Evolutionary conservation across 30 jellyfish, hydroid and myxozoan genomes (phyloP), one percentile per base, ranked within the genome.

Genomic region (Chironex yamaguchii): DNA sequence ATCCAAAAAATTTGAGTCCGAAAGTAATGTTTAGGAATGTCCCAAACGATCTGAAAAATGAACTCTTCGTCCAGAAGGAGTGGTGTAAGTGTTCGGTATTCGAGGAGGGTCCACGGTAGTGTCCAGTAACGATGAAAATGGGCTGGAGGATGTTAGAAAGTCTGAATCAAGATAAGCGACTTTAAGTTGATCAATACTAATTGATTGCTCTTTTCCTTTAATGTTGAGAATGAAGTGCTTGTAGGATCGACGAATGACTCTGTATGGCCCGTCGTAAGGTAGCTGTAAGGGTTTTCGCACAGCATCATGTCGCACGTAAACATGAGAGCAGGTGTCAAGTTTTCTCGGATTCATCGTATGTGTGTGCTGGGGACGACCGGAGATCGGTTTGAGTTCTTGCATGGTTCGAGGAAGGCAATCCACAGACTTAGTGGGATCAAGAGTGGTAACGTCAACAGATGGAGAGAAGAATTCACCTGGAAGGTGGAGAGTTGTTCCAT

Each of bases 241-340:
- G 24, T 34, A 36, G 34, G 28, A 24, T 12, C 88, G 92, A 11
- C 32, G 71, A 12, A 67, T 64, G 36, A 82, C 36, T 1, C 33
- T 22, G 29, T 66, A 67, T 1, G 93, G 93, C 4, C 93, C 89
- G 36, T 79, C 62, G 36, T 83, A 70, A 4, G 89, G 93, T 1
- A 88, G 68, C 68, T 83, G 78, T 0, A 83, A 81, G 13, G 93
- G 93, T 28, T 34, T 68, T n/a, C 81, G 81, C 0, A 70, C 93
- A 49, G 78, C 81, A 69, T 70, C 93, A 25, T 53, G 23, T 25
- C 93, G 89, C 29, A 83, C 58, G 54, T 17, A 83, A 0, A 83
- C 93, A 52, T 51, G 88, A 14, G 89, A 50, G 66, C 81, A 68
- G 31, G 74, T 29, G 4, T 49, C 33, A 0, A 83, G 76, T 32